These are phyloP conservation scores for Chelonia mydas DNA, from an alignment of 2,797 vertebrate species.

Conservation along the genomic window DNA sequence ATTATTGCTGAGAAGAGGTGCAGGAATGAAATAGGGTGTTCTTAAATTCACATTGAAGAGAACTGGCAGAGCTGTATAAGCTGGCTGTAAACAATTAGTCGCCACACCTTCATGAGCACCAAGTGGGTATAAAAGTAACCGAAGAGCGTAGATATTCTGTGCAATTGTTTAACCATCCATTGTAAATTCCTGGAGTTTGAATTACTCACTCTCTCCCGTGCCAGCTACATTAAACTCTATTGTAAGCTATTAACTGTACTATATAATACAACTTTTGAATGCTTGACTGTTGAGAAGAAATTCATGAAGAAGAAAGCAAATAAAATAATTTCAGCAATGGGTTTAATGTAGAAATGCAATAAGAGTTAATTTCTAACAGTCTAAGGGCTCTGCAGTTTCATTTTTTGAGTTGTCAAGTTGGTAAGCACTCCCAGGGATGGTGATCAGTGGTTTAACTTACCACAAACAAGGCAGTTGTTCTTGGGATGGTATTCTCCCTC, in stretches of 20 bases:
- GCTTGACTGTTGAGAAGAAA: background rate
- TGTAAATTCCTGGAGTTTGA: background rate
- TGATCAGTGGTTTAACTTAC: background rate
- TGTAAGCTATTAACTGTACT: background rate
- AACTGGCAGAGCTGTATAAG: background rate
- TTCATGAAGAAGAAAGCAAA: background rate
- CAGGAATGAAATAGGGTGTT: background rate
- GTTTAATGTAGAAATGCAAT: background rate
- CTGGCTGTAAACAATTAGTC: background rate
- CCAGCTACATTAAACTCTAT: background rate
- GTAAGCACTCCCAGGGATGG: conserved; percentile 39
- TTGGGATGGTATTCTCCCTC: background rate
- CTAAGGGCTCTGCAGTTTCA: background rate
- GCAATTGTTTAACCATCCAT: background rate
- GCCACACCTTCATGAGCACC: rapidly evolving
- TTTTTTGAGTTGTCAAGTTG: conserved; percentile 27
- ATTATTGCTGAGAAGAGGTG: background rate
- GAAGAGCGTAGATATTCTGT: background rate
- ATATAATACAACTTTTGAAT: background rate
- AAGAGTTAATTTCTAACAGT: conserved; percentile 14
- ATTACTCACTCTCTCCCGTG: background rate
- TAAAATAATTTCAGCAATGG: background rate
- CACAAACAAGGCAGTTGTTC: background rate
- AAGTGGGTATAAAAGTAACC: background rate
- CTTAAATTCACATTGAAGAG: background rate